Conservation (phyloP, 1,140 invertebrate species). For the Cyclargus thomasi region DNA sequence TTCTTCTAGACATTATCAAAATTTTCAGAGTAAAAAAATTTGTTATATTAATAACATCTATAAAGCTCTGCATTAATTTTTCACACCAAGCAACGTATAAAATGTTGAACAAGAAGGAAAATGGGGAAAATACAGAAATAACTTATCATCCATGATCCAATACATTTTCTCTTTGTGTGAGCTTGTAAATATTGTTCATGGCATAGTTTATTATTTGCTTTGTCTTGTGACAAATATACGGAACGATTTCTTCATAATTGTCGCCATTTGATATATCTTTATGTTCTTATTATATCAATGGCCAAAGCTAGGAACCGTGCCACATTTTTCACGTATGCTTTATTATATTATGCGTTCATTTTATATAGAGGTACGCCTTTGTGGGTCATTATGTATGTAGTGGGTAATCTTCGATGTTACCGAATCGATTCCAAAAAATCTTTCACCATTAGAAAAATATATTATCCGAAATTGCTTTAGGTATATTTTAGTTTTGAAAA, state of each 20-base stretch:
- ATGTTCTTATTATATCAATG: neutral
- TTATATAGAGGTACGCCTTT: too few relatives aligned
- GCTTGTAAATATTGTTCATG: constrained; percentile 12
- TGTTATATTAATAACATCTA: neutral
- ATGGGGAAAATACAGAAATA: constrained; percentile 10
- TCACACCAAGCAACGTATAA: neutral
- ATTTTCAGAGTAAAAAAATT: too few relatives aligned
- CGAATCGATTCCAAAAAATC: too few relatives aligned
- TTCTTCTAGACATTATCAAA: too few relatives aligned
- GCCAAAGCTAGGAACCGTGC: too few relatives aligned
- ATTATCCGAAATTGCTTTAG: too few relatives aligned
- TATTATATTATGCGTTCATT: too few relatives aligned
- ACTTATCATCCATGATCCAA: constrained; percentile 15
- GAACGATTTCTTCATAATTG: constrained; percentile 12
- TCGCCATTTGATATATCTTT: constrained; percentile 12
- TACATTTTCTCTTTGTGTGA: constrained; percentile 15
- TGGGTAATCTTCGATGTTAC: too few relatives aligned
- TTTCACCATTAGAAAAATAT: too few relatives aligned
- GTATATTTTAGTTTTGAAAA: too few relatives aligned
- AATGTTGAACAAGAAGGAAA: neutral
- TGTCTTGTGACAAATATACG: constrained; percentile 12
- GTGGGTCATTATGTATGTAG: too few relatives aligned
- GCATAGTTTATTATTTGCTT: constrained; percentile 15
- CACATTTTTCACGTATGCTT: too few relatives aligned
- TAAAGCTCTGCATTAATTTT: neutral